A percentile compares a stretch with the other conserved stretches of the same genome.
These are phyloP conservation scores for Polia nebulosa DNA, from an alignment of 2,888 invertebrate species.

Conservation along the genomic window DNA sequence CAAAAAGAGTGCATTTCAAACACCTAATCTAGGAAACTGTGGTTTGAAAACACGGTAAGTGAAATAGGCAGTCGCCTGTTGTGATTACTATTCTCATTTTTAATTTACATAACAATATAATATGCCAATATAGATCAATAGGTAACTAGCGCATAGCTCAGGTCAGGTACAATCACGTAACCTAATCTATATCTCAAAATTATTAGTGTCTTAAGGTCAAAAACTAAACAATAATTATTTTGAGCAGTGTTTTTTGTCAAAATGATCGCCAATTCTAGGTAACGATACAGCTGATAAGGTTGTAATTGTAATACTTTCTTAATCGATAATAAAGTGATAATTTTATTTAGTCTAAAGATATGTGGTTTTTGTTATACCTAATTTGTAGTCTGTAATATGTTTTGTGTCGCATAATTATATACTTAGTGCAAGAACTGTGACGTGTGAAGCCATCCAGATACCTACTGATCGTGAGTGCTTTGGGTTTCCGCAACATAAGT, in stretches of 20 bases:
- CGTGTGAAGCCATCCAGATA: not conserved
- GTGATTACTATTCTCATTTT: slow-evolving; percentile 14
- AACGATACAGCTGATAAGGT: slow-evolving; percentile 38
- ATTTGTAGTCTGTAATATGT: slow-evolving; percentile 22
- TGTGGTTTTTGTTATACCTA: slow-evolving; percentile 15
- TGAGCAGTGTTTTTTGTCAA: slow-evolving; percentile 6
- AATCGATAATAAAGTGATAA: slow-evolving; percentile 52
- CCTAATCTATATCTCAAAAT: no score
- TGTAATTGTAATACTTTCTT: slow-evolving; percentile 45
- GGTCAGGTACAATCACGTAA: not conserved
- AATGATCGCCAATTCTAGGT: slow-evolving; percentile 30
- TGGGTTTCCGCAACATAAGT: slow-evolving; percentile 12
- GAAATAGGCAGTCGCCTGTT: slow-evolving; percentile 4
- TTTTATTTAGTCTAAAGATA: slow-evolving; percentile 48
- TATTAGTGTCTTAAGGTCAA: no score
- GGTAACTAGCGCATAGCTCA: slow-evolving; percentile 1
- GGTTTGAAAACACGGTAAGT: slow-evolving; percentile 58
- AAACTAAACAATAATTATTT: not conserved
- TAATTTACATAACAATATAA: not conserved
- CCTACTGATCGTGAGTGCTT: slow-evolving; percentile 20
- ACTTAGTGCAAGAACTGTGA: slow-evolving; percentile 25
- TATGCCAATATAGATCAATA: not conserved
- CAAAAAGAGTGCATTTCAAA: slow-evolving; percentile 74
- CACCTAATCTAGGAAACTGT: slow-evolving; percentile 68
- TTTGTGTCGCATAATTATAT: slow-evolving; percentile 9